Conservation (phyloP, 2,113 vertebrate genomes). For the Takifugu flavidus region DNA sequence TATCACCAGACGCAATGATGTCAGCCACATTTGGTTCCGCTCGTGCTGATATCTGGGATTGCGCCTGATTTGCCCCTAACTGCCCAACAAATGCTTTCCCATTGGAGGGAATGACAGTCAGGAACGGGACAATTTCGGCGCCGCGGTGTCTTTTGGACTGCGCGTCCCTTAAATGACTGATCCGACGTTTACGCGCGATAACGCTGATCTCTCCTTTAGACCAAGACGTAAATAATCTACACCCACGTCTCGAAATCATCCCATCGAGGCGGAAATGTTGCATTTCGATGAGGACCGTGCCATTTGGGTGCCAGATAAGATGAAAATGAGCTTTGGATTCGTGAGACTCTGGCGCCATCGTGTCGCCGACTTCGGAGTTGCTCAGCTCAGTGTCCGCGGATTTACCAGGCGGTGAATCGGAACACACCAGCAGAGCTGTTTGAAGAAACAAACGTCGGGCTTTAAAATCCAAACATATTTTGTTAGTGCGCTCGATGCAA, state of each 20-base stretch:
- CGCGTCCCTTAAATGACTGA: no score
- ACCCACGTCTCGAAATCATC: background rate
- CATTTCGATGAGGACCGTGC: background rate
- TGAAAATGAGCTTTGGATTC: constrained; percentile 7
- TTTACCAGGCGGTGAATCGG: no score
- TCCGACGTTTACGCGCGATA: background rate
- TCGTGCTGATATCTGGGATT: constrained; percentile 31
- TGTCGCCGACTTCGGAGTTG: constrained; percentile 54
- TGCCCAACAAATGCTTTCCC: constrained; percentile 10
- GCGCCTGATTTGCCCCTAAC: constrained; percentile 20
- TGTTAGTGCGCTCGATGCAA: no score
- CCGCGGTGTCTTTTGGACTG: no score
- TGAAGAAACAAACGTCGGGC: no score
- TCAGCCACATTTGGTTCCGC: constrained; percentile 65
- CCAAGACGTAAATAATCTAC: background rate
- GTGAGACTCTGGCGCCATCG: constrained; percentile 66
- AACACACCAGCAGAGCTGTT: no score
- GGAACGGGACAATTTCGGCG: constrained; percentile 6
- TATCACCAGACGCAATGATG: constrained; percentile 77
- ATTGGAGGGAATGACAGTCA: constrained; percentile 27
- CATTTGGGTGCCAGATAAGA: no score
- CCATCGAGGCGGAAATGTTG: background rate
- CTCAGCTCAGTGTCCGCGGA: background rate
- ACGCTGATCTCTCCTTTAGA: background rate
- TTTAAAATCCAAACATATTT: no score